Percentiles rank a stretch among this genome's conserved stretches.
Evolutionary conservation across 2,113 vertebrate genomes (phyloP).

Genomic region (Cyanoderma ruficeps): DNA sequence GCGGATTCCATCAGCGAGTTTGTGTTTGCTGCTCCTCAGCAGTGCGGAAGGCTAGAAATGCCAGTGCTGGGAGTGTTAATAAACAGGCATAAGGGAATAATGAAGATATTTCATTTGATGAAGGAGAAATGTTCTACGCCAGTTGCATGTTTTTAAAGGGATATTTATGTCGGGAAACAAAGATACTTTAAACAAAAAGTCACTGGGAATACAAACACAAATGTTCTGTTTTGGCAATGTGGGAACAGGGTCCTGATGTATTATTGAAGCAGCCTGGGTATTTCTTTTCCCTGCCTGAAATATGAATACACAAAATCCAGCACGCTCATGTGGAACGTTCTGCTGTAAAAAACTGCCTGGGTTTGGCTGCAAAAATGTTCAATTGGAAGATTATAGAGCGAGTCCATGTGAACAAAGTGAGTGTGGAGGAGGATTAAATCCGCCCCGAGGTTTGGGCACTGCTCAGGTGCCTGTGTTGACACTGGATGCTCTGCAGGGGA

Average conservation of each 20-base stretch:
- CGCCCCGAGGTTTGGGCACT: background rate
- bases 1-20: background rate
- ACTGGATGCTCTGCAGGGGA: background rate
- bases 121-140: background rate
- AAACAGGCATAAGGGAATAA: background rate
- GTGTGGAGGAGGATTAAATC: conserved; percentile 19
- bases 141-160: background rate
- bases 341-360: background rate
- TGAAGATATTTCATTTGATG: background rate
- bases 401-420: background rate
- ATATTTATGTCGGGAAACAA: conserved; percentile 18
- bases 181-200: conserved; percentile 15
- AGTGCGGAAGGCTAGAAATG: background rate
- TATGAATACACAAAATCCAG: background rate
- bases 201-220: background rate
- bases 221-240: conserved; percentile 27
- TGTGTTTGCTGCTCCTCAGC: background rate
- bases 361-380: background rate
- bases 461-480: background rate
- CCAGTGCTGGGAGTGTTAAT: background rate
- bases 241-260: conserved; percentile 17
- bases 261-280: conserved; percentile 1
- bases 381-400: background rate
- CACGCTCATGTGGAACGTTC: background rate
- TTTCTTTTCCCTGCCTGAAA: conserved; percentile 10